Percentiles rank a stretch among this genome's conserved stretches.
These are phyloP conservation scores for Microplitis deprimator DNA, from an alignment of 2,888 invertebrate genomes.

Conservation along the genomic window DNA sequence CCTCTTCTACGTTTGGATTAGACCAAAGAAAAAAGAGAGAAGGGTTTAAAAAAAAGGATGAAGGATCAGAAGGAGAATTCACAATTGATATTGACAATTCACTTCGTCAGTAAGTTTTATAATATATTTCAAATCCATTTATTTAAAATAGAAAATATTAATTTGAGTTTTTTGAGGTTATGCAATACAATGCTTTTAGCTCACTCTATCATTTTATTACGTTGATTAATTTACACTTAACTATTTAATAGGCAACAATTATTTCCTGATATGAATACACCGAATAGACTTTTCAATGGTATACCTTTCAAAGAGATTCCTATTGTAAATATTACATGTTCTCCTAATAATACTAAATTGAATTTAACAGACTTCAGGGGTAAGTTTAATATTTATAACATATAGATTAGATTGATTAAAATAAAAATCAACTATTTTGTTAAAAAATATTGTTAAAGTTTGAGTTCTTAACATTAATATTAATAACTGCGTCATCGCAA, in stretches of 20 bases:
- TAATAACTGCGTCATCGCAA: too few relatives aligned
- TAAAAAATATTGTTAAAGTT: too few relatives aligned
- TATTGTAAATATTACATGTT: slow-evolving; percentile 85
- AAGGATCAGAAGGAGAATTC: slow-evolving; percentile 85
- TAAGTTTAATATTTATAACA: background rate
- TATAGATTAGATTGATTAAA: too few relatives aligned
- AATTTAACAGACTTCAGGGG: slow-evolving; percentile 78
- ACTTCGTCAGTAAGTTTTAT: slow-evolving; percentile 74
- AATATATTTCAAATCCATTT: background rate
- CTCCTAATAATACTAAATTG: slow-evolving; percentile 91
- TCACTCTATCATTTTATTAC: background rate
- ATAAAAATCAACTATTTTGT: too few relatives aligned
- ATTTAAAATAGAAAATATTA: background rate
- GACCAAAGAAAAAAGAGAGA: slow-evolving; percentile 65
- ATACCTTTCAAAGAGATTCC: slow-evolving; percentile 85
- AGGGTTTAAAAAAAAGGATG: slow-evolving; percentile 74
- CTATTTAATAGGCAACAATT: slow-evolving; percentile 75
- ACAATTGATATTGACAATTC: slow-evolving; percentile 80
- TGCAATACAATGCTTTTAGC: background rate
- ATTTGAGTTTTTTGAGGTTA: background rate
- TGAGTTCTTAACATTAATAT: too few relatives aligned
- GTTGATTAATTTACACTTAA: background rate
- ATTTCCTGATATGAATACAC: slow-evolving; percentile 82
- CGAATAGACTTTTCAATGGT: slow-evolving; percentile 82
- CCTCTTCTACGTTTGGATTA: slow-evolving; percentile 52